Percentiles rank a stretch among this genome's conserved stretches.
Conservation (phyloP, 2,797 vertebrate species). For the Sebastes glaucus region DNA sequence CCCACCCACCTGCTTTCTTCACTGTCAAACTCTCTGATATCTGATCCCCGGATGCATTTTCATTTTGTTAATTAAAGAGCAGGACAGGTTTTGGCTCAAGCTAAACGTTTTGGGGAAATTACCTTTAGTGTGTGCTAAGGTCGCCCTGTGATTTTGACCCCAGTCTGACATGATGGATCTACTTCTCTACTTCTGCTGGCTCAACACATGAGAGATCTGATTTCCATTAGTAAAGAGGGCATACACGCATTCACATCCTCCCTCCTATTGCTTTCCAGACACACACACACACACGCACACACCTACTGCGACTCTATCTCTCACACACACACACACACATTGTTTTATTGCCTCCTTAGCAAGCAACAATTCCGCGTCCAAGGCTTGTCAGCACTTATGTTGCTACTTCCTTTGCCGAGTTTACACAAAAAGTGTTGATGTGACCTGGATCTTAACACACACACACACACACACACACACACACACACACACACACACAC, state of each 20-base stretch:
- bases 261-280: slow-evolving; percentile 1
- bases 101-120: slow-evolving; percentile 31
- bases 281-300: neutral
- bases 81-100: slow-evolving; percentile 14
- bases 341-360: slow-evolving; percentile 37
- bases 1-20: neutral
- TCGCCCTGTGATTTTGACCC: slow-evolving; percentile 26
- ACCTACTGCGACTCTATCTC: neutral
- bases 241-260: slow-evolving; percentile 6
- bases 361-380: slow-evolving; percentile 17
- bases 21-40: neutral
- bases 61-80: slow-evolving; percentile 38
- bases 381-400: slow-evolving; percentile 47
- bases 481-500: slow-evolving; percentile 4
- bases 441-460: slow-evolving; percentile 26
- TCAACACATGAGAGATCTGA: slow-evolving; percentile 73
- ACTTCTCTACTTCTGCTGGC: slow-evolving; percentile 71
- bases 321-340: neutral
- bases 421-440: slow-evolving; percentile 33
- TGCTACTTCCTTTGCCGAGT: slow-evolving; percentile 28
- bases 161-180: slow-evolving; percentile 70
- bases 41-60: slow-evolving; percentile 3
- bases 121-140: slow-evolving; percentile 26
- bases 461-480: neutral
- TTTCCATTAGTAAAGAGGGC: slow-evolving; percentile 72